Percentiles rank a stretch among this genome's conserved stretches.
These are phyloP conservation scores for Limnodromus scolopaceus DNA, from an alignment of 2,797 vertebrate genomes.

Conservation along the genomic window DNA sequence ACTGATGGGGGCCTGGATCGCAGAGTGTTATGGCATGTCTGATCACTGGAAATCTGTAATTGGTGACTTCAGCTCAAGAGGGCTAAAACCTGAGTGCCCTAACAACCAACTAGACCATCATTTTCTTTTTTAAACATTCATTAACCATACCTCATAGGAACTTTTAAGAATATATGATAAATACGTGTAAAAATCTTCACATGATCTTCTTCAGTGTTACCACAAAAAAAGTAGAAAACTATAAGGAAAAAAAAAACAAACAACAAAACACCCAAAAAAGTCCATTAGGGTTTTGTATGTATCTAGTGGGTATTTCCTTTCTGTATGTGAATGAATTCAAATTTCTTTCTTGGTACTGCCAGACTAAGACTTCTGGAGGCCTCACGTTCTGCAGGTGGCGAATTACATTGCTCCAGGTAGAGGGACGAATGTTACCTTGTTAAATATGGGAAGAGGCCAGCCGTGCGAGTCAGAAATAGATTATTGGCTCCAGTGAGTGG, in stretches of 20 bases:
- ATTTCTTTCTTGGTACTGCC: neutral
- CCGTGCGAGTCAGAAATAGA: neutral
- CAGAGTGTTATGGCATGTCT: neutral
- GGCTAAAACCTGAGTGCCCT: neutral
- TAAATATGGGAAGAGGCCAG: neutral
- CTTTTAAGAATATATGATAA: neutral
- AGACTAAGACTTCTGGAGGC: neutral
- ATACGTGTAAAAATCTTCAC: neutral
- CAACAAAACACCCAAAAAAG: neutral
- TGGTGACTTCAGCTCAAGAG: neutral
- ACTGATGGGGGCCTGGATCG: neutral
- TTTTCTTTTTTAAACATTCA: neutral
- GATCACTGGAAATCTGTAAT: neutral
- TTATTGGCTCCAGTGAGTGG: neutral
- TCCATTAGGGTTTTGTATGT: neutral
- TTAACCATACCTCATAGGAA: neutral
- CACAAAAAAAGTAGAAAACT: neutral
- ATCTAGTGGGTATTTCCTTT: neutral
- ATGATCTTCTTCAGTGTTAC: neutral
- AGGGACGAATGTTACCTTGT: neutral
- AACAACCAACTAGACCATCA: neutral
- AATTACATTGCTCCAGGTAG: slow-evolving; percentile 22
- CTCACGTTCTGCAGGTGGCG: neutral
- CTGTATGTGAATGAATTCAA: neutral
- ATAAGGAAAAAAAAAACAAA: neutral